phyloP scores from a whole-genome alignment of 2,888 invertebrate genomes.

The Nomada fucata region DNA sequence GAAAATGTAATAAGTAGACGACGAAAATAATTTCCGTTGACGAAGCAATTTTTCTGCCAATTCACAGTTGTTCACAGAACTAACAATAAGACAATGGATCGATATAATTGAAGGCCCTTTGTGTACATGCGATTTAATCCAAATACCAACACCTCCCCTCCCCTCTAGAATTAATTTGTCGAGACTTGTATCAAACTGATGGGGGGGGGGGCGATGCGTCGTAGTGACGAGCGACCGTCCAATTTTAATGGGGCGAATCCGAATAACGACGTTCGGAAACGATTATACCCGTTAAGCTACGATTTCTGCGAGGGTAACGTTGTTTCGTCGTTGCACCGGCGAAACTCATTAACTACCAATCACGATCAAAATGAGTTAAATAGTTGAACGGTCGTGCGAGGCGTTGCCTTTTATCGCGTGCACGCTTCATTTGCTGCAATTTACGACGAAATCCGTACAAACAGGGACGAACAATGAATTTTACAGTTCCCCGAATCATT shows the following conservation, averaged over 20 bases:
- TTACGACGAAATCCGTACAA: slow-evolving; percentile 33
- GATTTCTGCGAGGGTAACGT: slow-evolving; percentile 31
- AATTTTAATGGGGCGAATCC: slow-evolving; percentile 33
- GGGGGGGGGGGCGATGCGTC: not conserved
- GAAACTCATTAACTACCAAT: slow-evolving; percentile 54
- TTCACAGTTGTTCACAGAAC: too few relatives aligned
- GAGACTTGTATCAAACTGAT: not conserved
- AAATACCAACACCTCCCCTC: not conserved
- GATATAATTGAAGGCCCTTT: not conserved
- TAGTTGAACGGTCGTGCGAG: slow-evolving; percentile 21
- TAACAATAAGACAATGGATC: too few relatives aligned
- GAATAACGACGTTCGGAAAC: slow-evolving; percentile 41
- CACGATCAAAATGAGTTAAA: slow-evolving; percentile 46
- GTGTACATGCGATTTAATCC: not conserved
- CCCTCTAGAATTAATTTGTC: not conserved
- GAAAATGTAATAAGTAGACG: too few relatives aligned
- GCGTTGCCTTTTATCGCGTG: slow-evolving; percentile 26
- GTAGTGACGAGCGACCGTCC: not conserved
- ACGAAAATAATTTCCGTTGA: too few relatives aligned
- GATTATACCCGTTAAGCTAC: slow-evolving; percentile 32
- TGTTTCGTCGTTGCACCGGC: slow-evolving; percentile 27
- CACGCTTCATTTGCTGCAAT: slow-evolving; percentile 42
- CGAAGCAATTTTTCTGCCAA: not conserved
- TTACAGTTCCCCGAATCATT: slow-evolving; percentile 5
- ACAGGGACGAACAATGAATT: slow-evolving; percentile 33